Percentiles rank a stretch among this genome's conserved stretches.
These are phyloP conservation scores for Solea solea DNA, from an alignment of 2,113 vertebrate species.

Conservation along the genomic window DNA sequence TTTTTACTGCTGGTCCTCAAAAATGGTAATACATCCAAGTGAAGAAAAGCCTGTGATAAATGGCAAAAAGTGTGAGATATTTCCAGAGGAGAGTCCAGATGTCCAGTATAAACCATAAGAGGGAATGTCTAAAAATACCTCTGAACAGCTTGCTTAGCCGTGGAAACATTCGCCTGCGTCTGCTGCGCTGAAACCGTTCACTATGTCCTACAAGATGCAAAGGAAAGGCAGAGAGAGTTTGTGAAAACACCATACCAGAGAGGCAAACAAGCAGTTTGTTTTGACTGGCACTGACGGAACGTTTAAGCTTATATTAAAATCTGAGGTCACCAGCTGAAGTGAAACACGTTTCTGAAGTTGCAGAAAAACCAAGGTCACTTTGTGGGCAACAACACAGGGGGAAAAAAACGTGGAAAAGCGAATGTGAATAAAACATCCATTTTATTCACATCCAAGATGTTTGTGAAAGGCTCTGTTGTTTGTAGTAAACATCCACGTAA, in stretches of 20 bases:
- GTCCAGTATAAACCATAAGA: not conserved
- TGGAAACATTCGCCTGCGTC: constrained; percentile 44
- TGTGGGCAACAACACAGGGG: not conserved
- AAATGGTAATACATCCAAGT: not conserved
- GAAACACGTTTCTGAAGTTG: constrained; percentile 5
- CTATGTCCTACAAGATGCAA: constrained; percentile 57
- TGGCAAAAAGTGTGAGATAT: not conserved
- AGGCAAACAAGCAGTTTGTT: constrained; percentile 35
- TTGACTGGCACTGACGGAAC: constrained; percentile 35
- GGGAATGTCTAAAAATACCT: constrained; percentile 9
- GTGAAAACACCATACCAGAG: not conserved
- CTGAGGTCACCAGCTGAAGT: constrained; percentile 26
- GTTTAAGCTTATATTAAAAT: constrained; percentile 28
- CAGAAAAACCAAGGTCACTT: not conserved
- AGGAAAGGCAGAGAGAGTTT: constrained; percentile 1
- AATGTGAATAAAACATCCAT: not conserved
- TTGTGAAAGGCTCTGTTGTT: not conserved
- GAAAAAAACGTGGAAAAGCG: not conserved
- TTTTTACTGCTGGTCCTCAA: constrained; percentile 23
- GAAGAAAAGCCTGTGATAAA: constrained; percentile 20
- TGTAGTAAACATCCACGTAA: not conserved
- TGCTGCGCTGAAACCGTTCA: constrained; percentile 56
- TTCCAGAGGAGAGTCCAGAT: not conserved
- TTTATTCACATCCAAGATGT: not conserved
- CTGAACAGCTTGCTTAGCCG: constrained; percentile 30